Evolutionary conservation across 2,113 vertebrate species (phyloP), one percentile per base, ranked within the genome.

Genomic region (Hucho hucho): DNA sequence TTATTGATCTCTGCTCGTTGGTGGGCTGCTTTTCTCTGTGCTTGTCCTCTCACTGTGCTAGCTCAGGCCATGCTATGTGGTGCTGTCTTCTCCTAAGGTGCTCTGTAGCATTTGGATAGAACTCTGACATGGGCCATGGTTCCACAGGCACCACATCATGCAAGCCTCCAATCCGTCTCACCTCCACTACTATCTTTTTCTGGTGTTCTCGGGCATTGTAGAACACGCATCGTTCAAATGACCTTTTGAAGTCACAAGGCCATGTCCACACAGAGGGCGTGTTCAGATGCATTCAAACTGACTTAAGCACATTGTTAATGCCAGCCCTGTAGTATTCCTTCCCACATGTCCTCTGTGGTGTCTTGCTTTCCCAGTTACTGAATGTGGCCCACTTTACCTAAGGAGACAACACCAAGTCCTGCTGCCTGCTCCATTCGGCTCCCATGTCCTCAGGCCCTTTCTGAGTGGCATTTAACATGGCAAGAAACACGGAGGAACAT

Each of bases 1-100:
- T 85, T 65, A 87, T 86, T 4, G 87, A 87, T 68, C 49, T 53
- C 49, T 18, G 16, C 49, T 18, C 16, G 1, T 53, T 14, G 4
- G 49, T 18, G 16, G 49, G n/a, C 70, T 59, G 32, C n/a, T 28
- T n/a, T 43, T 79, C 32, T 74, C 24, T 65, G 25, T 29, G 46
- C 49, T 26, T 11, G 16, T 14, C 53, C 4, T 20, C 53, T 56
- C 49, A 56, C 13, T 18, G 49, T 5, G 49, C 4, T 18, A 4
- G 49, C 49, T 56, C 49, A 56, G 49, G 13, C 49, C 49, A 56
- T 56, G 49, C 16, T 56, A 6, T 18, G 18, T 20, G 49, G 49
- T 56, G 49, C 49, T 56, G 53, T 56, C 63, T 16, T 25, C 9
- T 12, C 25, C 63, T 24, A 64, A 24, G 24, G 22, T 9, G 2